Evolutionary conservation across 2,797 vertebrate genomes (phyloP).

Genomic region (Melanotaenia maccullochi): DNA sequence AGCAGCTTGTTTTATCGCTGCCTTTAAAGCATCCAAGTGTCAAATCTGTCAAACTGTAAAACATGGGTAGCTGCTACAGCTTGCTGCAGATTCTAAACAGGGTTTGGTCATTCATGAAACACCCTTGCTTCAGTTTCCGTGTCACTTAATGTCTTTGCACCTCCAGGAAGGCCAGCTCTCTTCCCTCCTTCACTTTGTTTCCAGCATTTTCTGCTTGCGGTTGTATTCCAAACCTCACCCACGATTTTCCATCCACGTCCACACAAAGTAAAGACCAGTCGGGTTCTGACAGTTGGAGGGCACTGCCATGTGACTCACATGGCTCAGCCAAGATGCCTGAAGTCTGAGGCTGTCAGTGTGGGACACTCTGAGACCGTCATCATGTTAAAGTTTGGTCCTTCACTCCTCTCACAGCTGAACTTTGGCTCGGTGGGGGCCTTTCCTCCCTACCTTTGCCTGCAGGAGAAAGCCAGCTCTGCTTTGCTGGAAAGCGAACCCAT

Average conservation of each 20-base stretch:
- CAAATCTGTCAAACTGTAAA: no score
- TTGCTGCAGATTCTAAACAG: slow-evolving; percentile 2
- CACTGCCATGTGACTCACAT: slow-evolving; percentile 14
- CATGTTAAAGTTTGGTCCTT: slow-evolving; percentile 54
- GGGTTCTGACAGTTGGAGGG: no score
- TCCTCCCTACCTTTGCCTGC: slow-evolving; percentile 30
- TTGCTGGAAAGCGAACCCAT: slow-evolving; percentile 13
- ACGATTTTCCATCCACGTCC: slow-evolving; percentile 47
- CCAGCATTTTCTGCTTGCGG: slow-evolving; percentile 18
- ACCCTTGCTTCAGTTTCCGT: neutral
- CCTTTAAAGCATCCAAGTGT: no score
- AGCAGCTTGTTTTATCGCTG: no score
- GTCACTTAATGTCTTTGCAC: slow-evolving; percentile 1
- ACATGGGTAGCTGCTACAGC: neutral
- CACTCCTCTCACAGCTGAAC: slow-evolving; percentile 27
- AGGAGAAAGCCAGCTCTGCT: no score
- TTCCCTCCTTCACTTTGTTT: slow-evolving; percentile 4
- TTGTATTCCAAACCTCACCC: slow-evolving; percentile 39
- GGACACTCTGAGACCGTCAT: slow-evolving; percentile 59
- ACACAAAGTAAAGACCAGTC: neutral
- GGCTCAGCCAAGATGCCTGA: slow-evolving; percentile 69
- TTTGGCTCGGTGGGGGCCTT: slow-evolving; percentile 42
- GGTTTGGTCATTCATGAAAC: neutral
- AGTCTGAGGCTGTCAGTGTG: slow-evolving; percentile 72
- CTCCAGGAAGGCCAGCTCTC: neutral